phyloP scores from a whole-genome alignment of 1,140 invertebrate species.

The Telenomus remus region DNA sequence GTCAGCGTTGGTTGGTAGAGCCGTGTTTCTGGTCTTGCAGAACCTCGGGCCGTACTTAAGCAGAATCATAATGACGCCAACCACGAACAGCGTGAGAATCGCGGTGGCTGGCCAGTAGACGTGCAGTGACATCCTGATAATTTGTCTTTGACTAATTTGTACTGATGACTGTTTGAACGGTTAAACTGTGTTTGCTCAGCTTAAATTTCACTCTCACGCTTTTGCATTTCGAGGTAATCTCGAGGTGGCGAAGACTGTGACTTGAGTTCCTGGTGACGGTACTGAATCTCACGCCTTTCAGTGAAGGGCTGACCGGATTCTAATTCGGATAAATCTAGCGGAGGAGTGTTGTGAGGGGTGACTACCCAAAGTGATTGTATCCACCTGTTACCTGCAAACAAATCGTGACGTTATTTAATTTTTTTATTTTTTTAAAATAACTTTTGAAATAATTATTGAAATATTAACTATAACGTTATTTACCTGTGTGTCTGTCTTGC shows the following conservation, averaged over 20 bases:
- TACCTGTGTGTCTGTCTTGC: conserved; percentile 87
- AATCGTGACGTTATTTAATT: too few species aligned
- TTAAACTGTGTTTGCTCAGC: conserved; percentile 4
- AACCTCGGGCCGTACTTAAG: conserved; percentile 82
- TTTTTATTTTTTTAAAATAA: too few species aligned
- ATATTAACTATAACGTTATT: too few species aligned
- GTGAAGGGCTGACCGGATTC: conserved; percentile 71
- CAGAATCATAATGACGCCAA: conserved; percentile 84
- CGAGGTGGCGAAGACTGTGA: conserved; percentile 64
- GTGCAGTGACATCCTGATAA: conserved; percentile 79
- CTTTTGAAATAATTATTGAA: too few species aligned
- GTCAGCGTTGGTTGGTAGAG: conserved; percentile 78
- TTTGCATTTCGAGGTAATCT: conserved; percentile 85
- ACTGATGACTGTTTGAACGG: conserved; percentile 13
- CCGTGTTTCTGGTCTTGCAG: conserved; percentile 80
- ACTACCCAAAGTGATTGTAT: conserved; percentile 87
- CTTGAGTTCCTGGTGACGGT: conserved; percentile 63
- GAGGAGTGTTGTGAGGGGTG: conserved; percentile 88
- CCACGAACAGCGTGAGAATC: conserved; percentile 82
- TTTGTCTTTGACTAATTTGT: conserved; percentile 54
- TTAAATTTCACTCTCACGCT: conserved; percentile 87
- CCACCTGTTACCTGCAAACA: conserved; percentile 84
- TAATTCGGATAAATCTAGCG: conserved; percentile 85
- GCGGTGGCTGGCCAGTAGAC: conserved; percentile 84
- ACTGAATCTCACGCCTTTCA: conserved; percentile 60